phyloP scores from a whole-genome alignment of 2,113 vertebrate genomes.

The Tyrannus savana region DNA sequence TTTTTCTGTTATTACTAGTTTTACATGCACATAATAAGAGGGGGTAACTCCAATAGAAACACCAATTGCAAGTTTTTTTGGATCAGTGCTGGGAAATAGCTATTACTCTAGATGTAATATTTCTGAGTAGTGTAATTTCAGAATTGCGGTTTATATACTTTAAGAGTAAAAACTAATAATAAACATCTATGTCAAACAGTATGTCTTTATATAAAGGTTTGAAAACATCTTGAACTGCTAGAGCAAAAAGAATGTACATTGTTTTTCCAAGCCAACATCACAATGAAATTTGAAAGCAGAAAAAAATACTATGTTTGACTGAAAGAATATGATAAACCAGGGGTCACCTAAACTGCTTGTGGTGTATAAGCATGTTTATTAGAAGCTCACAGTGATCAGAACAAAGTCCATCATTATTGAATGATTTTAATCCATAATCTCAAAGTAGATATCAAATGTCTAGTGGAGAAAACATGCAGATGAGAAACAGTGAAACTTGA shows the following conservation, averaged over 20 bases:
- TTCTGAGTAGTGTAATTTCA: background rate
- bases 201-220: background rate
- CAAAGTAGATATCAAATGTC: background rate
- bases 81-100: background rate
- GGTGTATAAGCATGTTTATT: background rate
- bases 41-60: background rate
- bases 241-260: background rate
- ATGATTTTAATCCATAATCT: background rate
- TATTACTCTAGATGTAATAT: background rate
- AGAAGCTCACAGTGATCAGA: background rate
- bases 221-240: background rate
- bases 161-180: background rate
- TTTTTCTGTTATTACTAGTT: background rate
- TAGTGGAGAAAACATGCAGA: background rate
- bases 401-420: background rate
- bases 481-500: background rate
- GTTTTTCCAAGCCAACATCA: background rate
- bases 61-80: background rate
- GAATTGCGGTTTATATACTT: background rate
- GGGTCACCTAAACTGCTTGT: background rate
- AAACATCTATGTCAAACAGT: background rate
- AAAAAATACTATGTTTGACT: background rate
- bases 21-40: background rate
- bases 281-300: background rate
- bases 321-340: background rate